A percentile compares a stretch with the other conserved stretches of the same genome.
These are phyloP conservation scores for Cinara cedri DNA, from an alignment of 2,888 invertebrate genomes.

Conservation along the genomic window DNA sequence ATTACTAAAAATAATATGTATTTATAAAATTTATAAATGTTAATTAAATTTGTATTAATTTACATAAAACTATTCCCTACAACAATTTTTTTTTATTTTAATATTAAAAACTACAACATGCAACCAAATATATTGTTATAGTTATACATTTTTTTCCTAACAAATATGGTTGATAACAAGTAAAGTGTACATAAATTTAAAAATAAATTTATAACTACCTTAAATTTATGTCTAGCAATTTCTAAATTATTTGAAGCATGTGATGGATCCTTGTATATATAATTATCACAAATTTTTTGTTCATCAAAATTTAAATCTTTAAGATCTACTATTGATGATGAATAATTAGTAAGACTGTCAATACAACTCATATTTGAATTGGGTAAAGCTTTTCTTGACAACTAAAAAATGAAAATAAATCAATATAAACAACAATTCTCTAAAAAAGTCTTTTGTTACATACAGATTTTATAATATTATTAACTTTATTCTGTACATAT, in stretches of 20 bases:
- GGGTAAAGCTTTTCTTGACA: neutral
- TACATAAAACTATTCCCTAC: neutral
- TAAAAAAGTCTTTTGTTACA: neutral
- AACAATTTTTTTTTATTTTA: neutral
- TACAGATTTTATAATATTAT: neutral
- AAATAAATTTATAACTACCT: constrained; percentile 1
- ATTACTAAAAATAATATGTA: too few relatives aligned
- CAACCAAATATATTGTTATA: too few relatives aligned
- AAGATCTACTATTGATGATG: constrained; percentile 21
- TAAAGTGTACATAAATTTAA: too few relatives aligned
- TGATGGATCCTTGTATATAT: constrained; percentile 45
- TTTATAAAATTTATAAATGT: too few relatives aligned
- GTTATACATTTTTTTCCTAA: too few relatives aligned
- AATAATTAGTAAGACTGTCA: constrained; percentile 26
- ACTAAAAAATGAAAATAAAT: neutral
- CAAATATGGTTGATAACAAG: too few relatives aligned
- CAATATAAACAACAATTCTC: neutral
- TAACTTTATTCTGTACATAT: neutral
- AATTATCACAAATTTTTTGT: constrained; percentile 42
- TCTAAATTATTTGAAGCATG: constrained; percentile 35
- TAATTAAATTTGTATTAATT: too few relatives aligned
- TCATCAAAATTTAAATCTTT: constrained; percentile 34
- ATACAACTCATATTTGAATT: constrained; percentile 43
- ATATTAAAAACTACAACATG: too few relatives aligned
- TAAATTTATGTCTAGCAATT: constrained; percentile 23